A percentile compares a stretch with the other conserved stretches of the same genome.
These are phyloP conservation scores for Mellilla xanthometata DNA, from an alignment of 2,888 invertebrate species.

Conservation along the genomic window DNA sequence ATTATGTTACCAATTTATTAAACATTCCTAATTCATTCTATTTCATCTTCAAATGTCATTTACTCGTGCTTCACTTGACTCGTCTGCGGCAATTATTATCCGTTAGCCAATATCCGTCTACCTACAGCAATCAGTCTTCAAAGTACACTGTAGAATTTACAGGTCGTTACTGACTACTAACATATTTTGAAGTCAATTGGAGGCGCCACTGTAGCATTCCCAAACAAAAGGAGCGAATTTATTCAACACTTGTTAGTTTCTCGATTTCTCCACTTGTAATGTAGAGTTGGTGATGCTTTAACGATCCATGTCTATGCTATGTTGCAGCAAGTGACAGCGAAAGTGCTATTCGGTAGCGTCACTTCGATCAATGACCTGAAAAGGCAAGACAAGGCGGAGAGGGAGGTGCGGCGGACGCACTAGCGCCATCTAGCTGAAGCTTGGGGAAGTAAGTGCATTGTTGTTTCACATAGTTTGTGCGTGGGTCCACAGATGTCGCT, in stretches of 20 bases:
- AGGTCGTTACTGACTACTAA: too few species aligned
- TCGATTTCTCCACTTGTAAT: too few species aligned
- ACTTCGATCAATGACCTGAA: slow-evolving; percentile 88
- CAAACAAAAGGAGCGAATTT: too few species aligned
- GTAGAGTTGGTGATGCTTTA: slow-evolving; percentile 5
- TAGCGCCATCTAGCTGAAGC: slow-evolving; percentile 62
- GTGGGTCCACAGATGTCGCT: slow-evolving; percentile 32
- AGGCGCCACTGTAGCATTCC: too few species aligned
- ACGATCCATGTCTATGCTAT: slow-evolving; percentile 27
- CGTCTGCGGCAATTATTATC: too few species aligned
- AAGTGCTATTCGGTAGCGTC: slow-evolving; percentile 88
- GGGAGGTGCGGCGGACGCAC: slow-evolving; percentile 83
- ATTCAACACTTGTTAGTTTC: too few species aligned
- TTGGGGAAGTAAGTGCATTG: slow-evolving; percentile 23
- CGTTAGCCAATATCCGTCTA: too few species aligned
- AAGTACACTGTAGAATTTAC: not conserved
- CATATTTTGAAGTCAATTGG: too few species aligned
- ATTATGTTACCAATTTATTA: too few species aligned
- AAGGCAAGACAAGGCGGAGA: slow-evolving; percentile 86
- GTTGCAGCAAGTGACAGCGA: slow-evolving; percentile 86
- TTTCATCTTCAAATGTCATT: too few species aligned
- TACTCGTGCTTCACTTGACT: too few species aligned
- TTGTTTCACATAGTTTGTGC: slow-evolving; percentile 7
- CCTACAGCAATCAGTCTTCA: not conserved
- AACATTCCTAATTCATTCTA: too few species aligned